phyloP scores from a whole-genome alignment of 2,888 invertebrate species.

The Xanthorhoe designata region DNA sequence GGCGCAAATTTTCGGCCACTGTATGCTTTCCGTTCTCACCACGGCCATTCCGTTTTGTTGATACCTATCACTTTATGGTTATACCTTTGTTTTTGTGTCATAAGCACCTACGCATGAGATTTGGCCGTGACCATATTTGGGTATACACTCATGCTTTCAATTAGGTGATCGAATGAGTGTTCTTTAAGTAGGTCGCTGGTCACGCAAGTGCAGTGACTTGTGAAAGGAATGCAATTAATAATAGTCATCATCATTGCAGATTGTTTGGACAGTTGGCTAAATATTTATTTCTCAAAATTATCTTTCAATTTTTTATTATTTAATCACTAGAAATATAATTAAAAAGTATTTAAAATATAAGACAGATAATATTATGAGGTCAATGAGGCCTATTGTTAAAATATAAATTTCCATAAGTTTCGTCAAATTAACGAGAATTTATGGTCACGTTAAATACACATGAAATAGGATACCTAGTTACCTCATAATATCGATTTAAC shows the following conservation, averaged over 20 bases:
- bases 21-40: slow-evolving; percentile 42
- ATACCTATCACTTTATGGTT: slow-evolving; percentile 33
- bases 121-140: slow-evolving; percentile 41
- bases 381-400: no score
- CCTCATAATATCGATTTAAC: not conserved
- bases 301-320: no score
- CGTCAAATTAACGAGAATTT: no score
- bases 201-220: slow-evolving; percentile 1
- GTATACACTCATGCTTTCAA: slow-evolving; percentile 28
- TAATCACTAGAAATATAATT: no score
- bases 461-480: not conserved
- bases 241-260: no score
- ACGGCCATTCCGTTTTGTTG: slow-evolving; percentile 38
- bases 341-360: no score
- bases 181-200: slow-evolving; percentile 1
- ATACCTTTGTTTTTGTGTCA: slow-evolving; percentile 43
- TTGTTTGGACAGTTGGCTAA: no score
- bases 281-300: no score
- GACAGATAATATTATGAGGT: no score
- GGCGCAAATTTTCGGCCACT: slow-evolving; percentile 49
- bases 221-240: no score
- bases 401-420: no score
- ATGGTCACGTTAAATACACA: not conserved
- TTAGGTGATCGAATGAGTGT: slow-evolving; percentile 21
- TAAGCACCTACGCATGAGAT: slow-evolving; percentile 39